These are phyloP conservation scores for Mongoloraphidia duomilia DNA, from an alignment of 2,888 invertebrate species.

Conservation along the genomic window DNA sequence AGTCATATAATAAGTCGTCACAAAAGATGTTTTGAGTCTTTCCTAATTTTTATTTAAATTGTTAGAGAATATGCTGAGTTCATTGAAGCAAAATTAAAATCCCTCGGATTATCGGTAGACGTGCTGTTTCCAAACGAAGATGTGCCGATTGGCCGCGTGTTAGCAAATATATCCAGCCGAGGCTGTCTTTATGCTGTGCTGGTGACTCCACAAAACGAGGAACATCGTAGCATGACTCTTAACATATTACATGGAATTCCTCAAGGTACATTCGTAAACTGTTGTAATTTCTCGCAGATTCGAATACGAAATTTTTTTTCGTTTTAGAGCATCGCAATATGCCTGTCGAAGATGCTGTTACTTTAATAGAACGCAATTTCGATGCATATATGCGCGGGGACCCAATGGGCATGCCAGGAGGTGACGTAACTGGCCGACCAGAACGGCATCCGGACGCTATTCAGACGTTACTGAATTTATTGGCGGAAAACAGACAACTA, in stretches of 20 bases:
- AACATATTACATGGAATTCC: constrained; percentile 84
- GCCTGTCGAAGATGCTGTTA: constrained; percentile 83
- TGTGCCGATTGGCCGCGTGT: constrained; percentile 59
- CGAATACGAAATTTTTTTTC: background rate
- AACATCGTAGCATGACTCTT: constrained; percentile 72
- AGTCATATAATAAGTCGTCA: constrained; percentile 24
- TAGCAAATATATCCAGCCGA: constrained; percentile 78
- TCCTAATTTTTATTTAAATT: constrained; percentile 8
- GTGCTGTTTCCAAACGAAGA: constrained; percentile 85
- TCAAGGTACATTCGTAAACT: constrained; percentile 45
- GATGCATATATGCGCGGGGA: constrained; percentile 41
- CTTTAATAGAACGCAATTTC: constrained; percentile 59
- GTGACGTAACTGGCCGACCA: constrained; percentile 22
- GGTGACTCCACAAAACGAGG: constrained; percentile 73
- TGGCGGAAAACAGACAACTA: constrained; percentile 67
- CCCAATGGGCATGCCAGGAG: constrained; percentile 17
- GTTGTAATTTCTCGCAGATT: too few relatives aligned
- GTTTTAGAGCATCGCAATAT: constrained; percentile 82
- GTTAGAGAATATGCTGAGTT: constrained; percentile 73
- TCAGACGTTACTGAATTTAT: constrained; percentile 55
- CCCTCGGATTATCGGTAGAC: constrained; percentile 66
- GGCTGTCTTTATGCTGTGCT: constrained; percentile 82
- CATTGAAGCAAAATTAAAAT: constrained; percentile 67
- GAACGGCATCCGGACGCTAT: constrained; percentile 48
- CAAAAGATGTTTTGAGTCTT: too few relatives aligned